These are phyloP conservation scores for Helogale parvula DNA, from an alignment of 2,113 vertebrate species.

Conservation along the genomic window DNA sequence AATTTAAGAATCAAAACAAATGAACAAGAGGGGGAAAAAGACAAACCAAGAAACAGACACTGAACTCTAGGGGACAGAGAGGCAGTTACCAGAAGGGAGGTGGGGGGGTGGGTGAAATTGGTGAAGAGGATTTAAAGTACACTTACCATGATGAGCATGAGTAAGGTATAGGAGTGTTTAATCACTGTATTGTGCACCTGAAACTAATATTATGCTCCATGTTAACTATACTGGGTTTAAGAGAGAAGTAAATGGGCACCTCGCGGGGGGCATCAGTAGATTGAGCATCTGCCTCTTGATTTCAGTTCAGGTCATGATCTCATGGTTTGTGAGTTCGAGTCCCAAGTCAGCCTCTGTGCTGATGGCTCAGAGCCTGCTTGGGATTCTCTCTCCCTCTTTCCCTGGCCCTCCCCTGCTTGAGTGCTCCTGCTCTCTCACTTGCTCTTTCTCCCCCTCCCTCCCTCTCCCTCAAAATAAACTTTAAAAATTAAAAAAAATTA, in stretches of 20 bases:
- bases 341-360: too few species aligned
- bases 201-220: neutral
- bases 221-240: neutral
- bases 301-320: too few species aligned
- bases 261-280: too few species aligned
- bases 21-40: neutral
- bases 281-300: too few species aligned
- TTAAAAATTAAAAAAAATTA: too few species aligned
- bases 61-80: neutral
- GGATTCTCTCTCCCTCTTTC: too few species aligned
- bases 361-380: too few species aligned
- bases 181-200: neutral
- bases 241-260: neutral
- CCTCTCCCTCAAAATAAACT: too few species aligned
- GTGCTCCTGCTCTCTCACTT: too few species aligned
- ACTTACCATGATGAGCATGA: neutral
- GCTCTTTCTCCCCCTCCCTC: too few species aligned
- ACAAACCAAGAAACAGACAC: neutral
- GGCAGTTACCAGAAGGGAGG: neutral
- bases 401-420: too few species aligned
- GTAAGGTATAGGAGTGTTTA: neutral
- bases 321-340: too few species aligned
- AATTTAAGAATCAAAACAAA: neutral
- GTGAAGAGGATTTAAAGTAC: neutral
- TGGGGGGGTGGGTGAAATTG: neutral